Percentiles rank a stretch among this genome's conserved stretches.
phyloP scores from a whole-genome alignment of 2,113 vertebrate genomes.

The Pavo muticus region DNA sequence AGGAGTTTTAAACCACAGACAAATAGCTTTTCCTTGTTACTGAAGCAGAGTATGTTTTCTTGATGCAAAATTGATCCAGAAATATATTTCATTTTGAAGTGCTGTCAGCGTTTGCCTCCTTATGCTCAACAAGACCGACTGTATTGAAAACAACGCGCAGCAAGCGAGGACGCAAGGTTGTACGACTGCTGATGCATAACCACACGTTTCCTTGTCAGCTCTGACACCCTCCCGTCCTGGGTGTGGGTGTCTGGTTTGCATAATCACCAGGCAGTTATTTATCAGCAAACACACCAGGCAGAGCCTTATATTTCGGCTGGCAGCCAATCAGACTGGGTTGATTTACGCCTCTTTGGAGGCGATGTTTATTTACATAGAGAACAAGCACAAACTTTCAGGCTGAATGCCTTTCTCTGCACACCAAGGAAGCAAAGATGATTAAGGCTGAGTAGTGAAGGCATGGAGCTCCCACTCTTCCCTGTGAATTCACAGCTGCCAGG shows the following conservation, averaged over 20 bases:
- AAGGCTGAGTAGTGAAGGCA: rapidly evolving
- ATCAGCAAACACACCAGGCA: neutral
- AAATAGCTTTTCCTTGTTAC: neutral
- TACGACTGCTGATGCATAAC: slow-evolving; percentile 14
- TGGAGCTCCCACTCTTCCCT: neutral
- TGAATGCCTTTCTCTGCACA: neutral
- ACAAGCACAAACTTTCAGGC: neutral
- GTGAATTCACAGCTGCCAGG: rapidly evolving
- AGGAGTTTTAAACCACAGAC: neutral
- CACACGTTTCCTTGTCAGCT: slow-evolving; percentile 33
- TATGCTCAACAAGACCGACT: slow-evolving; percentile 23
- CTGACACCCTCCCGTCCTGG: neutral
- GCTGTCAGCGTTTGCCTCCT: slow-evolving; percentile 17
- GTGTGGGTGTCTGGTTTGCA: slow-evolving; percentile 18
- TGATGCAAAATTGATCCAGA: neutral
- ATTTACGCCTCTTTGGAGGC: neutral
- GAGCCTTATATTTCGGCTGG: neutral
- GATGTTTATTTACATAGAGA: neutral
- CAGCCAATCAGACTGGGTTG: neutral
- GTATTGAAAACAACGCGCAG: neutral
- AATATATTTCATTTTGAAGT: slow-evolving; percentile 30
- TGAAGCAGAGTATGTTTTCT: rapidly evolving
- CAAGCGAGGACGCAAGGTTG: neutral
- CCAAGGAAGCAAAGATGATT: neutral
- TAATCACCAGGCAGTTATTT: slow-evolving; percentile 6